Percentiles rank a stretch among this genome's conserved stretches.
Evolutionary conservation across 2,797 vertebrate genomes (phyloP).

Genomic region (Chelmon rostratus): DNA sequence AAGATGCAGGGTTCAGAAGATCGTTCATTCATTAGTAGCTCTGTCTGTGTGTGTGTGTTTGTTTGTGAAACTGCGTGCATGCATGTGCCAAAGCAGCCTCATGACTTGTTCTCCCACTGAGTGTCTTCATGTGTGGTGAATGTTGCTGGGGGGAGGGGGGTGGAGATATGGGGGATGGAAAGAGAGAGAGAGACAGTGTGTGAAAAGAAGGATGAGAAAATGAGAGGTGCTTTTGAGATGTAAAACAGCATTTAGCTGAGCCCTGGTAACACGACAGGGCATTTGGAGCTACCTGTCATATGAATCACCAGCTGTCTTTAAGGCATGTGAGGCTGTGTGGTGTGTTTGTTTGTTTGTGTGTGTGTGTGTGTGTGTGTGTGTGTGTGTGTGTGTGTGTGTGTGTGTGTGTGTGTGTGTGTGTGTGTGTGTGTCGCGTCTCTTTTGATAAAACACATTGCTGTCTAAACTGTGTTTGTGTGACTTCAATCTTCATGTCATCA

Average conservation of each 20-base stretch:
- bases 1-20: constrained; percentile 51
- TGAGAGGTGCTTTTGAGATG: constrained; percentile 77
- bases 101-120: constrained; percentile 70
- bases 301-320: constrained; percentile 49
- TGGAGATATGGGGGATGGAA: constrained; percentile 40
- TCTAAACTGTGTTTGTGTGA: constrained; percentile 7
- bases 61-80: constrained; percentile 47
- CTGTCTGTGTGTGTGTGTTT: constrained; percentile 37
- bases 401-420: constrained; percentile 8
- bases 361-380: constrained; percentile 13
- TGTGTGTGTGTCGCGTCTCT: too few relatives aligned
- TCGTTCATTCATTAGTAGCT: constrained; percentile 61
- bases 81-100: constrained; percentile 52
- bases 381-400: background rate
- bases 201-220: constrained; percentile 57
- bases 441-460: constrained; percentile 28
- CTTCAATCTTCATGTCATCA: constrained; percentile 11
- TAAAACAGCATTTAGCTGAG: constrained; percentile 72
- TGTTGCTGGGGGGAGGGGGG: constrained; percentile 17
- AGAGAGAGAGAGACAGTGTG: constrained; percentile 33
- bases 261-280: constrained; percentile 63
- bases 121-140: constrained; percentile 69
- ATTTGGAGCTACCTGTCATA: constrained; percentile 69
- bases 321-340: constrained; percentile 13
- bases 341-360: background rate